Evolutionary conservation across 2,797 vertebrate genomes (phyloP).

Genomic region (Alca torda): DNA sequence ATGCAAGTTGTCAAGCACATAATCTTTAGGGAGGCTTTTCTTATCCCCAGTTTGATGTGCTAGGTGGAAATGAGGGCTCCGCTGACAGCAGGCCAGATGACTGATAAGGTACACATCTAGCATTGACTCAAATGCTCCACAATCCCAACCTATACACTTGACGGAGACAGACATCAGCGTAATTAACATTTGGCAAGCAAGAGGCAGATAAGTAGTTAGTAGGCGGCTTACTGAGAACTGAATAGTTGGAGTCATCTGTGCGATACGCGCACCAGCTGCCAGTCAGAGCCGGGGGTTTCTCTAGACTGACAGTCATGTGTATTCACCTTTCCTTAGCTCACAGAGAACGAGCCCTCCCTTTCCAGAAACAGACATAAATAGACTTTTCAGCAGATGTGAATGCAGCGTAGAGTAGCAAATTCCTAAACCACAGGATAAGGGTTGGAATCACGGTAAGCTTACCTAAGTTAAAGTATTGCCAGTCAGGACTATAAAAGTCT

Average conservation of each 20-base stretch:
- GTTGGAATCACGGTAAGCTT: neutral
- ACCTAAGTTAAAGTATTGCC: neutral
- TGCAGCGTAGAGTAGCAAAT: neutral
- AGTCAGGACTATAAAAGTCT: neutral
- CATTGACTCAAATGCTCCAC: neutral
- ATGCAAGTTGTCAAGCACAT: neutral
- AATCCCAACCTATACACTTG: neutral
- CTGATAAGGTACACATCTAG: neutral
- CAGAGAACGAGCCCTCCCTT: constrained; percentile 28
- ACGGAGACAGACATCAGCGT: neutral
- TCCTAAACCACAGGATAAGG: neutral
- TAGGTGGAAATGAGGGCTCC: neutral
- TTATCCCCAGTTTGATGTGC: neutral
- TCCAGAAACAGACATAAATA: constrained; percentile 44
- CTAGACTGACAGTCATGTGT: neutral
- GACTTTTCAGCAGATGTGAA: neutral
- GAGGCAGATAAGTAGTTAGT: neutral
- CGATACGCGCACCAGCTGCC: neutral
- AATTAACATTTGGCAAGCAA: neutral
- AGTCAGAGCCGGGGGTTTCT: neutral
- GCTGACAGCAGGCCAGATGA: neutral
- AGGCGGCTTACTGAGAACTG: neutral
- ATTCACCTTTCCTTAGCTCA: neutral
- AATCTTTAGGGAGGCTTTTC: neutral
- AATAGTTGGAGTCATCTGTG: neutral